Evolutionary conservation across 2,888 invertebrate genomes (phyloP).

Genomic region (Machimus rusticus): DNA sequence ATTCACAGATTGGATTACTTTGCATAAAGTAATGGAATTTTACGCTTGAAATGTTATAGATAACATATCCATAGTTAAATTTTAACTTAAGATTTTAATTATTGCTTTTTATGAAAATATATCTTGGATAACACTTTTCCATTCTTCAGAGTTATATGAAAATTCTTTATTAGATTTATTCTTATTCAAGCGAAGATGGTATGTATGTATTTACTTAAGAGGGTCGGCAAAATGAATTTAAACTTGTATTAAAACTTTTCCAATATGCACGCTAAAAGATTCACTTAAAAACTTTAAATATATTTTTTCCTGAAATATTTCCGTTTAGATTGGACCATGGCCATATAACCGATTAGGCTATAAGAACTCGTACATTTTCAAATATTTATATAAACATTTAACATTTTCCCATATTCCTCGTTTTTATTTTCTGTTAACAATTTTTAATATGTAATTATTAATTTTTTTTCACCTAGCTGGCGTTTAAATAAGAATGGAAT

Average conservation of each 20-base stretch:
- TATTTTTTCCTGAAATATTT: no score
- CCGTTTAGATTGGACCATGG: no score
- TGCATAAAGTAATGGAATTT: constrained; percentile 9
- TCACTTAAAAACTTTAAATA: background rate
- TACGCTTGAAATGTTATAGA: background rate
- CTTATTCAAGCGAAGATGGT: background rate
- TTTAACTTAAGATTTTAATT: background rate
- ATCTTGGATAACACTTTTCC: background rate
- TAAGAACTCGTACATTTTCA: no score
- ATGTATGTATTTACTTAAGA: no score
- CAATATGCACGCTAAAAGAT: background rate
- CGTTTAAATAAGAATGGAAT: no score
- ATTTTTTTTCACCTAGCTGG: no score
- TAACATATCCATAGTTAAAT: background rate
- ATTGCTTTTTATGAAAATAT: background rate
- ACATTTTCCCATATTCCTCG: no score
- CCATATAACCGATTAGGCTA: no score
- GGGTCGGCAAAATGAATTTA: background rate
- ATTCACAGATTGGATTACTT: background rate
- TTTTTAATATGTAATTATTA: no score
- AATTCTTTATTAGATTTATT: background rate
- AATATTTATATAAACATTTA: no score
- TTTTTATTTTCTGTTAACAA: no score
- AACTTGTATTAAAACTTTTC: background rate
- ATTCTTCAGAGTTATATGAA: background rate